These are phyloP conservation scores for Alauda arvensis DNA, from an alignment of 2,797 vertebrate species.

Conservation along the genomic window DNA sequence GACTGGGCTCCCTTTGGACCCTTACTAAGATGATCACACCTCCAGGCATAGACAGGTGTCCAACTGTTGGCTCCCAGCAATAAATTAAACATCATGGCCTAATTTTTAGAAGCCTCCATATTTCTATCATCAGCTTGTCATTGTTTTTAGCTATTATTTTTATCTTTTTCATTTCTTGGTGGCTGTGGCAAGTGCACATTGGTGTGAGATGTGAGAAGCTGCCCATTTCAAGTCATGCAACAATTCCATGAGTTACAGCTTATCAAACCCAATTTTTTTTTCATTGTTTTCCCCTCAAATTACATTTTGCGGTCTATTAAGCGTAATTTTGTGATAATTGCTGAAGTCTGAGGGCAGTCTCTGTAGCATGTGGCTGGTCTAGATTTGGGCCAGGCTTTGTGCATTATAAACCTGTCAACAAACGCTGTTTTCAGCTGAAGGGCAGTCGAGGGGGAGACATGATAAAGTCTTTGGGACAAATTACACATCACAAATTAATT, in stretches of 20 bases:
- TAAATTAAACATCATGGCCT: background rate
- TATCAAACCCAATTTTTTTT: background rate
- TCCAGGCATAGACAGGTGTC: background rate
- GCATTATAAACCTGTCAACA: background rate
- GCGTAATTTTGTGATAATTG: background rate
- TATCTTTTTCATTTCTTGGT: background rate
- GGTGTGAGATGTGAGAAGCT: background rate
- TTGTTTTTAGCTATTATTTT: background rate
- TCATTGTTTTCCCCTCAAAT: background rate
- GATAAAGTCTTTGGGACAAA: slow-evolving; percentile 22
- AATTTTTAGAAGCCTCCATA: background rate
- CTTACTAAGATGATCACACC: background rate
- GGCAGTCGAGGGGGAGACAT: background rate
- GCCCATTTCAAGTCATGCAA: background rate
- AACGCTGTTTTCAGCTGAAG: background rate
- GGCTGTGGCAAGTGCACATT: fast-evolving
- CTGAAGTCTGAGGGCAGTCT: background rate
- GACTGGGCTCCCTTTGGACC: background rate
- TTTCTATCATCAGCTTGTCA: background rate
- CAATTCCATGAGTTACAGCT: background rate
- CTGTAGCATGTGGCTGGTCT: background rate
- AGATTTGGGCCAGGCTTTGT: background rate
- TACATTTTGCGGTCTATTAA: background rate
- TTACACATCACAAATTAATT: slow-evolving; percentile 38
- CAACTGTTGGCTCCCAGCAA: background rate